Evolutionary conservation across 2,113 vertebrate species (phyloP).

Genomic region (Romanogobio albipinnatus): DNA sequence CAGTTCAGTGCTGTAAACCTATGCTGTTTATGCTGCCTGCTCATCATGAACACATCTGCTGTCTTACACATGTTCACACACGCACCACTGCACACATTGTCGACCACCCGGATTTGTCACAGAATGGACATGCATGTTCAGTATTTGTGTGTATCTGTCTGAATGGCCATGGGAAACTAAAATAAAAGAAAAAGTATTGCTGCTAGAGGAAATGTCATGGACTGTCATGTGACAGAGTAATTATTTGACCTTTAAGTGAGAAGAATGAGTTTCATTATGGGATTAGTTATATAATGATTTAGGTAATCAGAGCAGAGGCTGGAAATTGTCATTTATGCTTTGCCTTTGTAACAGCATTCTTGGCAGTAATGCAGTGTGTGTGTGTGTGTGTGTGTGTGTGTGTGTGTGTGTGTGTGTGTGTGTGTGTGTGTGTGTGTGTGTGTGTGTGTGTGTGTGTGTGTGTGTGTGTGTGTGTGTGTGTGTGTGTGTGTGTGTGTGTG

Average conservation of each 20-base stretch:
- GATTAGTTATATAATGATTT: background rate
- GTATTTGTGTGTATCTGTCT: background rate
- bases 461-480: no score
- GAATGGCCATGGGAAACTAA: slow-evolving; percentile 4
- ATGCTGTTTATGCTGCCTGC: background rate
- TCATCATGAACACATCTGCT: background rate
- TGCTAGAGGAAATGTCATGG: slow-evolving; percentile 12
- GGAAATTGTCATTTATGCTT: background rate
- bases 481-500: no score
- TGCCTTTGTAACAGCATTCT: background rate
- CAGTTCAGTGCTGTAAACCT: background rate
- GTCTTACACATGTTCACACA: slow-evolving; percentile 5
- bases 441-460: no score
- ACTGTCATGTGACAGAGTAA: background rate
- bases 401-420: no score
- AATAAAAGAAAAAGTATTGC: background rate
- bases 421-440: no score
- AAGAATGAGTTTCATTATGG: slow-evolving; percentile 24
- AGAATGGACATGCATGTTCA: background rate
- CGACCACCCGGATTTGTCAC: background rate
- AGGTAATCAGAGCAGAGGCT: background rate
- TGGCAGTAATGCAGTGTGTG: background rate
- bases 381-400: background rate
- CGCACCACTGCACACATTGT: background rate
- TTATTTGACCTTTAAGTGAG: background rate